Evolutionary conservation across 2,888 invertebrate genomes (phyloP), one percentile per base, ranked within the genome.

Genomic region (Keiferia lycopersicella): DNA sequence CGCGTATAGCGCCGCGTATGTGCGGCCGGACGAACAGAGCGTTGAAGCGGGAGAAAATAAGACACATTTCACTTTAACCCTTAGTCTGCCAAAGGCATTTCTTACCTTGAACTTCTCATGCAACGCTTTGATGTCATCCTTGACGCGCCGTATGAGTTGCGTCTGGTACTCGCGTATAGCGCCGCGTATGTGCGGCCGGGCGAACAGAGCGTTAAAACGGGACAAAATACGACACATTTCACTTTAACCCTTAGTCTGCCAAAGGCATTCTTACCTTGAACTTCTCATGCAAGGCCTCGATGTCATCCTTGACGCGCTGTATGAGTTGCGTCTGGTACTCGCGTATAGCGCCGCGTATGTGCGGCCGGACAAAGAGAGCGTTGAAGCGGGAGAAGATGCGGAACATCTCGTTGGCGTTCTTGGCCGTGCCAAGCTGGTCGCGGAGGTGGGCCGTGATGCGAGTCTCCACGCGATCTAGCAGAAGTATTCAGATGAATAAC

Each of bases 381-480:
- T 99, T 99, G 92, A 99, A 99, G 18, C 99, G 95, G 0, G 98
- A 98, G 91, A 97, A 97, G 77, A 99, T 99, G 64, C 98, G 94
- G 92, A 99, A 99, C 99, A 99, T 99, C 87, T 99, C 99, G 83
- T 99, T 99, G 20, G 99, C 99, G 91, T 99, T 99, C 90, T 98
- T 98, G 0, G 99, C 99, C 0, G 98, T 98, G 62, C 99, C 99
- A 45, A 99, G 93, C 84, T 99, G 99, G 88, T 99, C 99, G 65
- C 99, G 94, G 6, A 99, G 93, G 82, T 98, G 97, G 0, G 99
- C 98, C 0, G 99, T 99, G 75, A 99, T 99, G 70, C 98, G 94
- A 0, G 99, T 97, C 91, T 99, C 99, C 2, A 99, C 99, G 66
- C 99, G 95, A 86, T 99, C 94, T 93, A 68, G n/a, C 8, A n/a